Evolutionary conservation across 2,113 vertebrate species (phyloP), one percentile per base, ranked within the genome.

Genomic region (Capra hircus): DNA sequence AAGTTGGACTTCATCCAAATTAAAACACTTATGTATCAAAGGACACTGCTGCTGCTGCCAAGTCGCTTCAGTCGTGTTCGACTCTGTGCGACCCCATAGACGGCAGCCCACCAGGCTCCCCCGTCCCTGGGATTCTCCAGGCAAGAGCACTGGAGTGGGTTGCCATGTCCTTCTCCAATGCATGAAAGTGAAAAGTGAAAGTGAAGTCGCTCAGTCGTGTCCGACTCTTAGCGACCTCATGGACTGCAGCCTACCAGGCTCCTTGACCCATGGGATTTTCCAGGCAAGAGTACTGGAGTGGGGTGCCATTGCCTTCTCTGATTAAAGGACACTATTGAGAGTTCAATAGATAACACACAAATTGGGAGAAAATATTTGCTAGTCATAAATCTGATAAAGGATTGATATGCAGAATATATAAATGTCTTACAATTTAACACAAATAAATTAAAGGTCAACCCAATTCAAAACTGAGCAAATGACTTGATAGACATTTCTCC

Each of bases 191-290:
- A 57, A 9, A 57, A 57, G 8, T 57, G 55, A 57, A 57, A 57
- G 8, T 9, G 55, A 57, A 57, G 21, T 57, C 8, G 1, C 21
- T 57, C 55, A 57, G 21, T 57, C 0, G 0, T 1, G 21, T 57
- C 0, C 1, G 3, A 57, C 21, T 57, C 21, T 57, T 57, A 0
- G 0, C 0, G 8, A 57, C 21, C 55, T 0, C 55, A 59, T 11
- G 8, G 57, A 25, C 57, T 4, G 9, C 21, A 25, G 23, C 57
- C 57, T 27, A 27, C 10, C 57, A 59, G 57, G 57, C 57, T 27
- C 57, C 25, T 10, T 10, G 0, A 0, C 0, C 57, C 57, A 11
- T 27, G 57, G 25, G 25, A 59, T 59, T 59, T 10, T 59, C 57
- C 57, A 27, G 10, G 57, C 57, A 59, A 59, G 57, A 59, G 57